These are phyloP conservation scores for Vandiemenella viatica DNA, from an alignment of 2,888 invertebrate species.

Conservation along the genomic window DNA sequence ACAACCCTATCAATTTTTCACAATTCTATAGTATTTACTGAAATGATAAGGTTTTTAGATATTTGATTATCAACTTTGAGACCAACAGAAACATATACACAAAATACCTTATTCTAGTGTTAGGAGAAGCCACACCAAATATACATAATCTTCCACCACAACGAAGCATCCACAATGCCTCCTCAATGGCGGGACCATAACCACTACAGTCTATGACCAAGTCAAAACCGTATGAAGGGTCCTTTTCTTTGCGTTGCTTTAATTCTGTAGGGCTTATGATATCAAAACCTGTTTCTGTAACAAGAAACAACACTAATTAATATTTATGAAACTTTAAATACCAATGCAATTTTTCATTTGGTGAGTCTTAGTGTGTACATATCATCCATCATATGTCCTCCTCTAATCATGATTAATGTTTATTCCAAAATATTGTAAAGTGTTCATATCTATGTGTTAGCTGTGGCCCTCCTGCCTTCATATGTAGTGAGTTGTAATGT, in stretches of 20 bases:
- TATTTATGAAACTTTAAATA: neutral
- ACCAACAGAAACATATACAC: neutral
- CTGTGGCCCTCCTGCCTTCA: too few species aligned
- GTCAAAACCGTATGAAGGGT: conserved; percentile 38
- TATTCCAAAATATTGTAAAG: too few species aligned
- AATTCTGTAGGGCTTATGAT: conserved; percentile 39
- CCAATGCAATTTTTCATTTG: neutral
- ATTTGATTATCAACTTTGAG: neutral
- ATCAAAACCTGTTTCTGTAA: conserved; percentile 44
- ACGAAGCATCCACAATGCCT: conserved; percentile 38
- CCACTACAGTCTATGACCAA: conserved; percentile 58
- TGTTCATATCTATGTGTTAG: too few species aligned
- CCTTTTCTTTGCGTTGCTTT: conserved; percentile 23
- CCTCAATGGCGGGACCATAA: conserved; percentile 50
- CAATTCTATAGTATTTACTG: neutral
- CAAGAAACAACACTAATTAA: neutral
- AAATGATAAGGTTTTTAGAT: neutral
- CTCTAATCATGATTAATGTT: too few species aligned
- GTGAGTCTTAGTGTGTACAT: neutral
- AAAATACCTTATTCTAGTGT: conserved; percentile 28
- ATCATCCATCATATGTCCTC: neutral
- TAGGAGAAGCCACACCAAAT: conserved; percentile 49
- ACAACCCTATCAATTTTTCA: neutral
- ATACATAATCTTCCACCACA: conserved; percentile 49
- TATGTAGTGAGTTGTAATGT: too few species aligned